These are phyloP conservation scores for Diploscapter pachys DNA, from an alignment of 1,140 invertebrate species.

Conservation along the genomic window DNA sequence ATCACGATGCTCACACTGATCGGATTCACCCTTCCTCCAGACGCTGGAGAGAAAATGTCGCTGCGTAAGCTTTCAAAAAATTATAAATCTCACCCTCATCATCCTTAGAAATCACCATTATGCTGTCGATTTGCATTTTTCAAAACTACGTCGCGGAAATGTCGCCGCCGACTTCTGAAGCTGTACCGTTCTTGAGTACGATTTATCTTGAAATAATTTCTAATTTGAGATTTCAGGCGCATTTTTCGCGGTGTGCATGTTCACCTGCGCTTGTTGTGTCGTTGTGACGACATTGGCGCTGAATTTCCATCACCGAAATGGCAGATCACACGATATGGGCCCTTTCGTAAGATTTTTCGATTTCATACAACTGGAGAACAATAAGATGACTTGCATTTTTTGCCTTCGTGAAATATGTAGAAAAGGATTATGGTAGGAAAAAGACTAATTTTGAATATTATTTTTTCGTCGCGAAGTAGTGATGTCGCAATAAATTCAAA, in stretches of 20 bases:
- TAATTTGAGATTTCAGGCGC: constrained; percentile 71
- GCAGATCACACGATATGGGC: constrained; percentile 88
- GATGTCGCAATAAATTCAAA: background rate
- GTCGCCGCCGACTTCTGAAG: constrained; percentile 92
- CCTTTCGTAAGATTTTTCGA: constrained; percentile 75
- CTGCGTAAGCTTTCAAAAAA: constrained; percentile 67
- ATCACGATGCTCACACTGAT: constrained; percentile 96
- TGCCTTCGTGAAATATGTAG: background rate
- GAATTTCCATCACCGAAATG: constrained; percentile 95
- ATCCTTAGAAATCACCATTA: constrained; percentile 80
- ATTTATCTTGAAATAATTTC: background rate
- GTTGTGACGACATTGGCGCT: constrained; percentile 96
- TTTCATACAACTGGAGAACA: background rate
- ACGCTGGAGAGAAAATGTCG: constrained; percentile 97
- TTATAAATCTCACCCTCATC: background rate
- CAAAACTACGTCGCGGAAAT: constrained; percentile 64
- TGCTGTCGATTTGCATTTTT: constrained; percentile 61
- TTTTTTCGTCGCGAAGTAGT: background rate
- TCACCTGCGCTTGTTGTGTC: constrained; percentile 97
- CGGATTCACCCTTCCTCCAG: constrained; percentile 94
- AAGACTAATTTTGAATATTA: background rate
- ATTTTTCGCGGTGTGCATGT: constrained; percentile 99
- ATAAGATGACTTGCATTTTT: background rate
- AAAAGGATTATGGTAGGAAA: background rate
- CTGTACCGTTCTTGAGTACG: constrained; percentile 88